Base-by-base conservation (phyloP, 2,797 vertebrate species). In the Columba guinea region DNA sequence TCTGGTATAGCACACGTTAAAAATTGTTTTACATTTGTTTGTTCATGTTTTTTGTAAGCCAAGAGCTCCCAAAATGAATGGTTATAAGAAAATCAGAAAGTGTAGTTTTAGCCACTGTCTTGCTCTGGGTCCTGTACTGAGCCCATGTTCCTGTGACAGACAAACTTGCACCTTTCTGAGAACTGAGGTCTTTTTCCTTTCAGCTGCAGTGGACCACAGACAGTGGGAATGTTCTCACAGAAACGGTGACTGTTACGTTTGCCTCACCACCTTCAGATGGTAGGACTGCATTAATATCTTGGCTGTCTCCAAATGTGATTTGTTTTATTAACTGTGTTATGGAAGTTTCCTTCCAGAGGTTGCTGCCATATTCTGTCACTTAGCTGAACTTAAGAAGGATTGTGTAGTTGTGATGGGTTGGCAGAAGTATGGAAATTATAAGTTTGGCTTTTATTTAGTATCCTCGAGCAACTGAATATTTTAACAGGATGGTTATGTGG, bases 171-270 rank as follows among this genome's bases (percentile, higher is more conserved):
- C 24, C 15, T 84, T 90, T 85, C 51, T 96, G 58, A 95, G 46
- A 63, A 86, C 60, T 89, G 87, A 85, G 11, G 52, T 93, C 14
- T 96, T 88, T 94, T 70, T 92, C 74, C 64, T 98, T 98, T 94
- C 94, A 98, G 97, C 93, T 98, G 62, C 98, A 98, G 20, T 98
- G 98, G 98, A 98, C 98, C 46, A 93, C 97, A 86, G 98, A 98
- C 41, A 96, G 93, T 87, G 98, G 97, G 60, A 98, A 96, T 95
- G 85, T 98, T 97, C 97, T 98, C 70, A 98, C 98, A 77, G 98
- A 98, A 96, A 98, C 98, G 60, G 98, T 98, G 91, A 98, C 98
- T 68, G 97, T 98, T 95, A 98, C 98, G 0, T 98, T 98, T 97
- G 97, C 97, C 62, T 96, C 98, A 5, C 82, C 97, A 63, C 58